A percentile compares a stretch with the other conserved stretches of the same genome.
phyloP scores from a whole-genome alignment of 2,888 invertebrate genomes.

The Plagodis pulveraria region DNA sequence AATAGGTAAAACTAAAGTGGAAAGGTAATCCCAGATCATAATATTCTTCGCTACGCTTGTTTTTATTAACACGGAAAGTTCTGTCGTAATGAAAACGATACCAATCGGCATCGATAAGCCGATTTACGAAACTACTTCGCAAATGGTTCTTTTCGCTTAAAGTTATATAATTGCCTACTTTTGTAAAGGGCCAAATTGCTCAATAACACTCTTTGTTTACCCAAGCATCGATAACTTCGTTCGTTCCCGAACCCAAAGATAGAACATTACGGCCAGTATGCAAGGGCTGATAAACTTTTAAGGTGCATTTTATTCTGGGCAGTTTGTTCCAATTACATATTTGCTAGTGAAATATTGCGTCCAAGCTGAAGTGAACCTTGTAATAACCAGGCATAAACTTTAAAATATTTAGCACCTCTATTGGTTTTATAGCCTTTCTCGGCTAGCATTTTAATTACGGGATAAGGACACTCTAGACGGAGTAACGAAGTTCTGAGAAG shows the following conservation, averaged over 20 bases:
- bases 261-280: slow-evolving; percentile 14
- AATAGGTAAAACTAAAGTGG: background rate
- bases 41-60: background rate
- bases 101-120: slow-evolving; percentile 11
- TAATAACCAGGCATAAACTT: slow-evolving; percentile 34
- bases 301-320: slow-evolving; percentile 26
- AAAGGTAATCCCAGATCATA: too few species aligned
- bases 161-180: slow-evolving; percentile 14
- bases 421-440: slow-evolving; percentile 38
- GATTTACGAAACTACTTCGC: slow-evolving; percentile 10
- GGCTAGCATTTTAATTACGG: slow-evolving; percentile 52
- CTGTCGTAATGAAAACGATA: slow-evolving; percentile 10
- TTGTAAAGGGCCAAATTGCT: slow-evolving; percentile 13
- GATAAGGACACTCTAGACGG: slow-evolving; percentile 54
- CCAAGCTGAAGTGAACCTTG: slow-evolving; percentile 39
- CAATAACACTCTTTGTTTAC: slow-evolving; percentile 19
- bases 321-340: slow-evolving; percentile 44
- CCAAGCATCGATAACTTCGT: slow-evolving; percentile 14
- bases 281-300: slow-evolving; percentile 19
- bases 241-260: slow-evolving; percentile 7
- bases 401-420: slow-evolving; percentile 28
- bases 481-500: slow-evolving; percentile 62
- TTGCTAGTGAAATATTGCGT: slow-evolving; percentile 34
- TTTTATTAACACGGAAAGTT: background rate
- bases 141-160: slow-evolving; percentile 11